Percentiles rank a stretch among this genome's conserved stretches.
Conservation (phyloP, 2,113 vertebrate genomes). For the Osmerus mordax region DNA sequence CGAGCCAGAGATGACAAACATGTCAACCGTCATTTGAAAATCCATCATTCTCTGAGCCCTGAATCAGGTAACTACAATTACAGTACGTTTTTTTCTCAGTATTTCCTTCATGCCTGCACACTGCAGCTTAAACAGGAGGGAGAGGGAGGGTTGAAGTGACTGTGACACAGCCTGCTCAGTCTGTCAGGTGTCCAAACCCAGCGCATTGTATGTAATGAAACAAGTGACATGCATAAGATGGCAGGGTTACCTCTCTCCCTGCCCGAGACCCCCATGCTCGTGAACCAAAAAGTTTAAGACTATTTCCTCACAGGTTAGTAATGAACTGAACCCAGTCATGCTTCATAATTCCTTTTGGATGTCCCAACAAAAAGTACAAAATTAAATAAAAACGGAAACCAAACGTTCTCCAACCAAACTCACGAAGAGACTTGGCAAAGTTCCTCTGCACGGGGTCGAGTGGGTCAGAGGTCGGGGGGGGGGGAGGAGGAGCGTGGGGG, state of each 20-base stretch:
- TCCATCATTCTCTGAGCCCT: slow-evolving; percentile 17
- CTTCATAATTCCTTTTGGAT: slow-evolving; percentile 16
- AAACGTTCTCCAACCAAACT: slow-evolving; percentile 2
- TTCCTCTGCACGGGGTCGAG: not conserved
- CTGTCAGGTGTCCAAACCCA: slow-evolving; percentile 11
- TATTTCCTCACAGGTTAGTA: slow-evolving; percentile 35
- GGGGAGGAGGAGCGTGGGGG: not conserved
- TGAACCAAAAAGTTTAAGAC: not conserved
- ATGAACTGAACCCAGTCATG: slow-evolving; percentile 35
- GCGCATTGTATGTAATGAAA: slow-evolving; percentile 40
- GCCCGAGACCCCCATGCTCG: not conserved
- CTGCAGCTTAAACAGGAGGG: slow-evolving; percentile 15
- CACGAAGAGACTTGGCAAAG: not conserved
- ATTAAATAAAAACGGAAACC: slow-evolving; percentile 19
- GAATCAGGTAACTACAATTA: not conserved
- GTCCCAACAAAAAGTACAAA: not conserved
- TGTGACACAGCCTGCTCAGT: slow-evolving; percentile 29
- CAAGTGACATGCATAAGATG: slow-evolving; percentile 57
- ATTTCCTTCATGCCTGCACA: not conserved
- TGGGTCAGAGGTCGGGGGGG: slow-evolving; percentile 22
- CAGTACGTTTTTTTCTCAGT: slow-evolving; percentile 13
- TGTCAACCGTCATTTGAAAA: not conserved
- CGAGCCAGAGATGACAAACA: slow-evolving; percentile 20
- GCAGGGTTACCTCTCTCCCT: slow-evolving; percentile 35
- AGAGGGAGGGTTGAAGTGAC: slow-evolving; percentile 5